These are phyloP conservation scores for Andricus quercusramuli DNA, from an alignment of 2,888 invertebrate genomes.

Conservation along the genomic window DNA sequence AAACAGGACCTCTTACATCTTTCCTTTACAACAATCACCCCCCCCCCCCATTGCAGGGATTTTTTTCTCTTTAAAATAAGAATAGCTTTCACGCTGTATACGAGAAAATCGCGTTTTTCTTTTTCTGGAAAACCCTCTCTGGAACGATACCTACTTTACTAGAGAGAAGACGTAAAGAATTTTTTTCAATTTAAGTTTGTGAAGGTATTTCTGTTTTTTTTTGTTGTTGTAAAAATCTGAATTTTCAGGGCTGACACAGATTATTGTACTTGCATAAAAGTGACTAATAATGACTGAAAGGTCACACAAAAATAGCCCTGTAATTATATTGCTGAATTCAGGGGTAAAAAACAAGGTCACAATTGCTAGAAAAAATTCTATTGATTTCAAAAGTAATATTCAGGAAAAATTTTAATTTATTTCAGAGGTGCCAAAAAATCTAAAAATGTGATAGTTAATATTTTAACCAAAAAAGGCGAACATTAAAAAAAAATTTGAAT, in stretches of 20 bases:
- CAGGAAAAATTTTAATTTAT: no score
- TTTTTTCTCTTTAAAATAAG: slow-evolving; percentile 16
- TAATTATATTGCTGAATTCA: no score
- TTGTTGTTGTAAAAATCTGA: not conserved
- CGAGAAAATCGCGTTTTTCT: not conserved
- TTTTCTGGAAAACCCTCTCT: not conserved
- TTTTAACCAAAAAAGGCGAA: no score
- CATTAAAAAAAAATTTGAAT: no score
- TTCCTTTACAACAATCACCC: not conserved
- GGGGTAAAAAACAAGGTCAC: no score
- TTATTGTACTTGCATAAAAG: no score
- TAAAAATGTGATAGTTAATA: no score
- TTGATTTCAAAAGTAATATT: no score
- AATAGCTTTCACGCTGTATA: slow-evolving; percentile 1
- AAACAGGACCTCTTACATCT: not conserved
- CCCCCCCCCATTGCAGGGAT: not conserved
- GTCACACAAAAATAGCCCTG: no score
- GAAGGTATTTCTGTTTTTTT: not conserved
- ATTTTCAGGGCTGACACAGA: not conserved
- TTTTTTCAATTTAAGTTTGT: not conserved
- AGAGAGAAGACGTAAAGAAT: not conserved
- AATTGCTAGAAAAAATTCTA: no score
- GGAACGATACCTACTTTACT: slow-evolving; percentile 4
- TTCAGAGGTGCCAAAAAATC: no score
- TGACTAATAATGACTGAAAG: no score